Evolutionary conservation across 2,113 vertebrate genomes (phyloP).

Genomic region (Rhegmatorhina hoffmannsi): DNA sequence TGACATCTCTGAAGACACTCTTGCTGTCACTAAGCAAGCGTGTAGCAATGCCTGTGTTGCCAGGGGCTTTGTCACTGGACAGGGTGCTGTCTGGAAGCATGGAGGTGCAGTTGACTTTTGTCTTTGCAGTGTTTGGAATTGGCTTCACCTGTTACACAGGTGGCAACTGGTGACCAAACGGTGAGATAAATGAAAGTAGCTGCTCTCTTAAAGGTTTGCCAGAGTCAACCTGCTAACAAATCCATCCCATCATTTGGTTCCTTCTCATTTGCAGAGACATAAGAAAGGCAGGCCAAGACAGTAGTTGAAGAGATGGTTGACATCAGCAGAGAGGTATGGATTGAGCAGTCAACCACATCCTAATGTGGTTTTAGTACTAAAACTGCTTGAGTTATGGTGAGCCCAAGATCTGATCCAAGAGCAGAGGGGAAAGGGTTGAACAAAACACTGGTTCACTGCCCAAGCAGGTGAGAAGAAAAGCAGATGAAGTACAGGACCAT

Average conservation of each 20-base stretch:
- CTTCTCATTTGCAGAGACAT: background rate
- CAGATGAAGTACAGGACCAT: background rate
- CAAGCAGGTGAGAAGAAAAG: background rate
- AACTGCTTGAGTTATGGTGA: background rate
- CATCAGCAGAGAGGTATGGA: background rate
- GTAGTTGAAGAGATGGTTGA: background rate
- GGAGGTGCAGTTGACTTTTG: background rate
- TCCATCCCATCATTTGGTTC: background rate
- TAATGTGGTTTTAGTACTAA: background rate
- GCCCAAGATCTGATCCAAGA: background rate
- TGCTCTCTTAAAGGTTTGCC: background rate
- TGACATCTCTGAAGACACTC: background rate
- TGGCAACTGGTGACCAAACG: background rate
- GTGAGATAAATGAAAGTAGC: conserved; percentile 2
- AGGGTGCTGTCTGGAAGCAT: background rate
- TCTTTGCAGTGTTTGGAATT: background rate
- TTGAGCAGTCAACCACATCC: background rate
- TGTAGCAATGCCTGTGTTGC: background rate
- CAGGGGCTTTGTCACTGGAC: background rate
- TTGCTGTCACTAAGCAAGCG: background rate
- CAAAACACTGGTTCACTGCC: background rate
- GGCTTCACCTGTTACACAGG: background rate
- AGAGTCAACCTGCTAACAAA: background rate
- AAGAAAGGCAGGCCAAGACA: background rate
- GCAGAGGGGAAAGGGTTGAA: background rate